Conservation (phyloP, 2,888 invertebrate species). For the Strigamia maritima region DNA sequence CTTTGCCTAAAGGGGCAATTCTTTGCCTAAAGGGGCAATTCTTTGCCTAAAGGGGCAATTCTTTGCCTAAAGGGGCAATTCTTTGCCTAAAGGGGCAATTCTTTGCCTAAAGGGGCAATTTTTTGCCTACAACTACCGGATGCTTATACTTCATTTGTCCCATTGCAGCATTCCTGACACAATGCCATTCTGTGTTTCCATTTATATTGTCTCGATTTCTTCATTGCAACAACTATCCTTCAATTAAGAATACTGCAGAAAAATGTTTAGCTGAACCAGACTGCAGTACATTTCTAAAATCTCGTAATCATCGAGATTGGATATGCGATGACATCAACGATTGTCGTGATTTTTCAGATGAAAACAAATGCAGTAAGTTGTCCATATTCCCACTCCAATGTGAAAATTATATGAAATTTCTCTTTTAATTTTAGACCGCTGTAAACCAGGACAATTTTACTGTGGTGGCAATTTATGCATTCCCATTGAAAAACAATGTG, state of each 20-base stretch:
- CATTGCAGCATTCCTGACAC: background rate
- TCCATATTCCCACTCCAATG: background rate
- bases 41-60: no score
- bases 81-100: no score
- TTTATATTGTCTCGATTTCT: background rate
- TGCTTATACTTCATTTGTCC: background rate
- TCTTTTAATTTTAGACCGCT: conserved; percentile 50
- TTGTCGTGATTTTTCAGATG: conserved; percentile 78
- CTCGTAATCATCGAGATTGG: conserved; percentile 69
- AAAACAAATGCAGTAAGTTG: conserved; percentile 62
- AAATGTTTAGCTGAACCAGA: conserved; percentile 54
- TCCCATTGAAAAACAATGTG: conserved; percentile 58
- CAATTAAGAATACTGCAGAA: conserved; percentile 36
- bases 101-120: no score
- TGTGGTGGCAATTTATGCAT: conserved; percentile 75
- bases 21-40: no score
- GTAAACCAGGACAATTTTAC: conserved; percentile 67
- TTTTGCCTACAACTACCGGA: background rate
- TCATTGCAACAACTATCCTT: conserved; percentile 67
- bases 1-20: no score
- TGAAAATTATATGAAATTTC: background rate
- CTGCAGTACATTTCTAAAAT: conserved; percentile 70
- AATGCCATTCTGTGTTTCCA: background rate
- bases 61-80: no score
- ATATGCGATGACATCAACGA: conserved; percentile 83